Evolutionary conservation across 37 sponge, comb jelly and placozoan genomes (phyloP), one percentile per base, ranked within the genome.

Genomic region (Ianthella basta): DNA sequence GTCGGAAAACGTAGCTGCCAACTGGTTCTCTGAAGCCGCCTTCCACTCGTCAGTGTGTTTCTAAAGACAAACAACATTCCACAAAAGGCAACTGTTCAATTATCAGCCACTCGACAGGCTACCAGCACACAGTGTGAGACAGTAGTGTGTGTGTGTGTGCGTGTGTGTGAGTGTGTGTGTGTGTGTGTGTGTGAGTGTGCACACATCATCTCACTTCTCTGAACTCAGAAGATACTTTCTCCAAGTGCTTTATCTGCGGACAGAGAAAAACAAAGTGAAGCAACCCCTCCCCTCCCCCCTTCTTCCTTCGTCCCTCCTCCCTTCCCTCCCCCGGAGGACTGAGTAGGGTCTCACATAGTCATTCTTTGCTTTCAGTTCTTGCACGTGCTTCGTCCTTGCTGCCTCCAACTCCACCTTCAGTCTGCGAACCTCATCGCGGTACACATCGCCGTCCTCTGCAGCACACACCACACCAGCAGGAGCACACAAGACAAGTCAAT

Each of bases 41-140:
- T 86, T 86, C 93, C 93, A 92, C 72, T 92, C 93, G 0, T 87
- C 77, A 56, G 93, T 89, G 72, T 60, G 86, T 33, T 29, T 55
- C 92, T 92, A 60, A 15, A 79, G 79, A 41, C 12, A 56, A 1
- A 57, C 35, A 56, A 12, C 25, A 29, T 4, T 8, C 50, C 50
- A 44, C 3, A 8, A 3, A 44, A 44, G 50, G 50, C 50, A 44
- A 44, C 8, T 44, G 50, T 44, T 44, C 50, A 44, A 3, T 10
- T 44, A 44, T 3, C 6, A 44, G 6, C 50, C 6, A 3, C 50
- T 44, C n/a, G n/a, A n/a, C n/a, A n/a, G n/a, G n/a, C n/a, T n/a
- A n/a, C n/a, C n/a, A n/a, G n/a, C n/a, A n/a, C n/a, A n/a, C n/a
- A n/a, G n/a, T n/a, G n/a, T n/a, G n/a, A n/a, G n/a, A n/a, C n/a